A percentile compares a stretch with the other conserved stretches of the same genome.
Evolutionary conservation across 2,888 invertebrate species (phyloP).

Genomic region (Criorhina ranunculi): DNA sequence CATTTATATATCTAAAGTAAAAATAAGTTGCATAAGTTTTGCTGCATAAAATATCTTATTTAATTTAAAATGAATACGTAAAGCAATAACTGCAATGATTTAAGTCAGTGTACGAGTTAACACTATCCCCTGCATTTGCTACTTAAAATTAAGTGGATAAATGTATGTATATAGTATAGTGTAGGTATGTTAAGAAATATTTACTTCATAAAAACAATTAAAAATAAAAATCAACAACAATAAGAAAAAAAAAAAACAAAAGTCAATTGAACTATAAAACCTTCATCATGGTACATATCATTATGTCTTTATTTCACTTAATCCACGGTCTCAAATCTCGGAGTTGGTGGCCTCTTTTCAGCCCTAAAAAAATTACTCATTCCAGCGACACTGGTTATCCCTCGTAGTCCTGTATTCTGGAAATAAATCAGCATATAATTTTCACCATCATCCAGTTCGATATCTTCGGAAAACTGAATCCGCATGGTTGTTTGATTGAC

Average conservation of each 20-base stretch:
- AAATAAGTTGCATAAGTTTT: background rate
- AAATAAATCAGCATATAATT: conserved; percentile 83
- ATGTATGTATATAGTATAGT: background rate
- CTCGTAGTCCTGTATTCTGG: conserved; percentile 84
- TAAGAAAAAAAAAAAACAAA: background rate
- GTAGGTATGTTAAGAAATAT: background rate
- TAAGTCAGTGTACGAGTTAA: background rate
- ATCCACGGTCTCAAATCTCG: conserved; percentile 79
- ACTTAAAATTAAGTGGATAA: conserved; percentile 14
- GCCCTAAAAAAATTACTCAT: conserved; percentile 83
- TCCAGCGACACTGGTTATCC: conserved; percentile 83
- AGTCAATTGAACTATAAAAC: background rate
- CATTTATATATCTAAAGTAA: too few relatives aligned
- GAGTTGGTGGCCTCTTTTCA: conserved; percentile 81
- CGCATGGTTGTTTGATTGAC: conserved; percentile 81
- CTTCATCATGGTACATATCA: background rate
- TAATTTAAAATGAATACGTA: conserved; percentile 1
- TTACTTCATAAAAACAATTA: background rate
- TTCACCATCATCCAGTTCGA: conserved; percentile 82
- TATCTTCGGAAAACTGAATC: conserved; percentile 83
- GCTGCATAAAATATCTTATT: background rate
- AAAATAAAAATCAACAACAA: background rate
- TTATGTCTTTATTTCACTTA: conserved; percentile 46
- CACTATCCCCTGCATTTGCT: conserved; percentile 7
- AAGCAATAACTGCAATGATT: background rate